Evolutionary conservation across 2,888 invertebrate species (phyloP).

Genomic region (Liodrosophila aerea): DNA sequence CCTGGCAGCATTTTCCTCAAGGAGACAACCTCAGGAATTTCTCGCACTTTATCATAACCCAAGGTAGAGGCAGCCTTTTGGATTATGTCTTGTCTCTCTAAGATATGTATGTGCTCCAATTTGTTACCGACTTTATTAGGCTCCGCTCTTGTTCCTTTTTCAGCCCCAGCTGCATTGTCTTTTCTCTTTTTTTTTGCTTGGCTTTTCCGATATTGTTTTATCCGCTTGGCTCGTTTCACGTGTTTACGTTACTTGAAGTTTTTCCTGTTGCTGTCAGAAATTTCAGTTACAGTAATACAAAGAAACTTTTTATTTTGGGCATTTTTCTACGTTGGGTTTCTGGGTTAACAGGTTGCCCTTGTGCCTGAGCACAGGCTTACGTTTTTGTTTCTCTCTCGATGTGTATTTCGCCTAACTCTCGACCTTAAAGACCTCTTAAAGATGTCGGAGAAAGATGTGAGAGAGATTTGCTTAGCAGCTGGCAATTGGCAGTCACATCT

Average conservation of each 20-base stretch:
- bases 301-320: constrained; percentile 58
- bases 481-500: constrained; percentile 11
- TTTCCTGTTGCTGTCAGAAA: constrained; percentile 57
- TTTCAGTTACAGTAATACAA: constrained; percentile 67
- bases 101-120: constrained; percentile 73
- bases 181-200: constrained; percentile 12
- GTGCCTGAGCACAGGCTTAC: constrained; percentile 16
- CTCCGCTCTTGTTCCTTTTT: constrained; percentile 20
- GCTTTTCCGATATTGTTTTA: constrained; percentile 66
- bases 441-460: neutral
- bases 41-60: constrained; percentile 69
- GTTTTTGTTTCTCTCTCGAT: neutral
- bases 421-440: constrained; percentile 23
- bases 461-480: too few relatives aligned
- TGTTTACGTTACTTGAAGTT: constrained; percentile 57
- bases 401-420: too few relatives aligned
- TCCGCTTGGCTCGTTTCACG: constrained; percentile 58
- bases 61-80: constrained; percentile 29
- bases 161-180: constrained; percentile 44
- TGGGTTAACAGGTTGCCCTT: constrained; percentile 67
- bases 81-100: constrained; percentile 54
- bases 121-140: constrained; percentile 71
- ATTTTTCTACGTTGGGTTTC: constrained; percentile 4
- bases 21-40: constrained; percentile 60
- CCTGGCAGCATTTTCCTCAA: constrained; percentile 36